A percentile compares a stretch with the other conserved stretches of the same genome.
Evolutionary conservation across 2,888 invertebrate genomes (phyloP).

Genomic region (Catonia carolina): DNA sequence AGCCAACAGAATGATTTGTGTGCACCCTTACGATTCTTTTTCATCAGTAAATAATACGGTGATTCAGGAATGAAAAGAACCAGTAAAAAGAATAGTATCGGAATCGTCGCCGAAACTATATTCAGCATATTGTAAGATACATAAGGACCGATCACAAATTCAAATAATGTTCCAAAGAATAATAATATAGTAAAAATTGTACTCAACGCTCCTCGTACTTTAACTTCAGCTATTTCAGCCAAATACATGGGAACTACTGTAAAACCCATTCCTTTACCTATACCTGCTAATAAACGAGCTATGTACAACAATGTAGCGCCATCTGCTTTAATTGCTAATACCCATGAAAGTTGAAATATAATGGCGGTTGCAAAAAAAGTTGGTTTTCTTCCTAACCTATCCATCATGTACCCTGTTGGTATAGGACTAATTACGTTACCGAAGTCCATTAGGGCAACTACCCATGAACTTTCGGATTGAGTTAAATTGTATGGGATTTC

Average conservation of each 20-base stretch:
- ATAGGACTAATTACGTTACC: constrained; percentile 36
- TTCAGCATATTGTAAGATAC: constrained; percentile 27
- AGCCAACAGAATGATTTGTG: constrained; percentile 37
- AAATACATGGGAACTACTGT: constrained; percentile 36
- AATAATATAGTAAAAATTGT: constrained; percentile 34
- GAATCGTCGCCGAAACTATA: constrained; percentile 32
- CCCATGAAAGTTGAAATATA: constrained; percentile 41
- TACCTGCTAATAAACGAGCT: constrained; percentile 32
- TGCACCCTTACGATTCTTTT: constrained; percentile 20
- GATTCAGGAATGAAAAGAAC: constrained; percentile 38
- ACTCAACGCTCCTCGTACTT: constrained; percentile 35
- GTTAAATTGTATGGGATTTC: constrained; percentile 26
- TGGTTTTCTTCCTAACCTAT: constrained; percentile 32
- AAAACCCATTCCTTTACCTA: constrained; percentile 35
- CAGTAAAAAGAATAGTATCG: constrained; percentile 45
- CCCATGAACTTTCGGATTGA: constrained; percentile 29
- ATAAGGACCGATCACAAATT: constrained; percentile 30
- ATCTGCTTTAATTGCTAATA: constrained; percentile 38
- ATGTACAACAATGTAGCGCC: constrained; percentile 34
- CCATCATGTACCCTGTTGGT: constrained; percentile 34
- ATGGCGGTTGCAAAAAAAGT: constrained; percentile 38
- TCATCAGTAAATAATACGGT: constrained; percentile 23
- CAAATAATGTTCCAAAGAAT: constrained; percentile 33
- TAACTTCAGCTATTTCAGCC: constrained; percentile 34
- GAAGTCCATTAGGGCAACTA: constrained; percentile 36